Evolutionary conservation across 2,888 invertebrate genomes (phyloP).

Genomic region (Andrena marginata): DNA sequence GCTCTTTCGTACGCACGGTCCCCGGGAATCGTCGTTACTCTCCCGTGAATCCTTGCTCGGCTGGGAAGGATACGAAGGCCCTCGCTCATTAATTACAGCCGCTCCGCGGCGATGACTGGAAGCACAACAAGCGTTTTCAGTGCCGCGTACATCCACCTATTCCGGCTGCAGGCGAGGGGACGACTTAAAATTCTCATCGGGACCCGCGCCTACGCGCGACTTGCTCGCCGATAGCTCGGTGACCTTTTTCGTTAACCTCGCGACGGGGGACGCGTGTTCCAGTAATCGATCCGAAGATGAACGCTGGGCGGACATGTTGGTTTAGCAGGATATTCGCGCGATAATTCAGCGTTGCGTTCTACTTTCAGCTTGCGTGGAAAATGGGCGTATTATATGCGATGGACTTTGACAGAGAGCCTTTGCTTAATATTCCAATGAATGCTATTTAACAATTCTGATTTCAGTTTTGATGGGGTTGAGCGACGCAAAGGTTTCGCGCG

Average conservation of each 20-base stretch:
- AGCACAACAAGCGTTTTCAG: conserved; percentile 73
- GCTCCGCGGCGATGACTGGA: conserved; percentile 72
- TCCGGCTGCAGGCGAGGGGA: conserved; percentile 40
- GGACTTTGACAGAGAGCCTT: too few species aligned
- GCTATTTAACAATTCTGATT: too few species aligned
- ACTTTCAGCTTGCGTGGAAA: too few species aligned
- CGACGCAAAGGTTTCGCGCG: not conserved
- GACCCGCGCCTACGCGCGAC: conserved; percentile 57
- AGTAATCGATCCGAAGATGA: conserved; percentile 53
- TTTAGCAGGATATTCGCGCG: too few species aligned
- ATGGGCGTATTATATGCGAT: too few species aligned
- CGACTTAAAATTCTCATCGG: conserved; percentile 70
- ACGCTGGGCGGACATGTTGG: not conserved
- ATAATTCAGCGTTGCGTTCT: too few species aligned
- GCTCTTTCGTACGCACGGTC: conserved; percentile 62
- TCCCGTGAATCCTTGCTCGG: conserved; percentile 77
- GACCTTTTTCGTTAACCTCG: conserved; percentile 59
- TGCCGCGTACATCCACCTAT: conserved; percentile 48
- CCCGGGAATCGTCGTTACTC: conserved; percentile 76
- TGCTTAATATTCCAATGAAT: too few species aligned
- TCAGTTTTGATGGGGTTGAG: too few species aligned
- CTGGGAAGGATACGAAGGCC: conserved; percentile 69
- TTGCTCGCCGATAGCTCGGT: conserved; percentile 30
- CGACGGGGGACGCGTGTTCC: conserved; percentile 44
- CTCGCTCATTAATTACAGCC: conserved; percentile 76